Base-by-base conservation (phyloP, 2,888 invertebrate genomes). In the Noctua fimbriata region DNA sequence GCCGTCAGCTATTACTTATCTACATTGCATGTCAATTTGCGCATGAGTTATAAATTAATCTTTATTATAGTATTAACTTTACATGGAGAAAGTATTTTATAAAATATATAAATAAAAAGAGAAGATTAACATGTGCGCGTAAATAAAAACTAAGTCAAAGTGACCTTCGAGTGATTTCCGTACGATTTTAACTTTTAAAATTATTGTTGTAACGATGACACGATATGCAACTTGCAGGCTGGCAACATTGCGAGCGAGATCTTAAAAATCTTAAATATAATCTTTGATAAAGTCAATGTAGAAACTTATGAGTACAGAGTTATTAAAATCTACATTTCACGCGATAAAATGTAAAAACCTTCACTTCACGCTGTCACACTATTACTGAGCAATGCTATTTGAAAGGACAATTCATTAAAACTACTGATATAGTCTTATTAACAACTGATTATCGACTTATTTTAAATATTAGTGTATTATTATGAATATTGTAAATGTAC, bases 141-240 rank as follows among this genome's bases (percentile, higher is more conserved):
- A 65, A 75, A 83, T 83, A 77, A 77, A 73, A 83, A 69, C 16
- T 85, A 84, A 66, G 74, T 67, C 52, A 66, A 77, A 69, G 52
- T 76, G 72, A 79, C 58, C 49, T 78, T 24, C 76, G 73, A 65
- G 86, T 84, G 84, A 80, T 84, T 77, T 88, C 36, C 69, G 74
- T 78, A 80, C 32, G 63, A 77, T 78, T 71, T 60, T 69, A 77
- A 67, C 41, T 66, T 74, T 74, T 65, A 73, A 77, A 60, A 73
- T 73, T 70, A 67, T 70, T 63, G 24, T 41, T 76, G 44, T 6
- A 21, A 52, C 24, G 65, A 32, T 58, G 65, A 74, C 81, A 88
- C 86, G 78, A 78, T 72, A 86, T 73, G 73, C 86, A 79, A 81
- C 74, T 47, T 52, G 41, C 1, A 67, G n/a, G 47, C 28, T 28